Base-by-base conservation (phyloP, 2,888 invertebrate genomes). In the Drosophila nr. medialis region DNA sequence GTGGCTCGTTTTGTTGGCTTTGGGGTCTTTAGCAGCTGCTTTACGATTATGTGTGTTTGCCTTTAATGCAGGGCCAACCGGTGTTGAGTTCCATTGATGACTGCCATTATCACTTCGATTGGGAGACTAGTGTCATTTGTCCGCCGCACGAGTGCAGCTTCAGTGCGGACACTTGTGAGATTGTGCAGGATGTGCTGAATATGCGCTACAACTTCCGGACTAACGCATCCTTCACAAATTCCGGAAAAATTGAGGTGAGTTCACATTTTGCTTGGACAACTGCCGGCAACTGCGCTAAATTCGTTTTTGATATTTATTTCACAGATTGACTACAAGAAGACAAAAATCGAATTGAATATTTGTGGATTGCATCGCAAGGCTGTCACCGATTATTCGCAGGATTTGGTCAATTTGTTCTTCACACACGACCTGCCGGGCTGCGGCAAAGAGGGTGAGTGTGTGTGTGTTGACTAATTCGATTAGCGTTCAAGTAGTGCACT, bases 121-220 rank as follows among this genome's bases (percentile, higher is more conserved):
- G 93, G 92, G 85, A 90, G n/a, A 93, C 93, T 45, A 93, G 91
- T 74, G 90, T 93, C 64, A 91, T 93, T 80, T 93, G 93, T 73
- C 91, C 92, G 58, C 85, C 90, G 58, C 92, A 93, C 71, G 87
- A 89, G 80, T 92, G 92, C 79, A 83, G 75, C 68, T 92, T 92
- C 72, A 83, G 84, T 69, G 83, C 71, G 66, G 80, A 89, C 53
- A 91, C 85, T 24, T 93, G 93, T 69, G 91, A 91, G 80, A 90
- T 93, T 81, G 90, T 90, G 70, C 93, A 93, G 84, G 90, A 91
- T 45, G 91, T 92, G 62, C 65, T 91, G 55, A 81, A 79, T 60
- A 86, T 84, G 71, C 84, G 79, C 6, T 92, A 90, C 75, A 91
- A 86, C 79, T 83, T 93, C 34, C 91, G 86, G 75, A 87, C 45